A percentile compares a stretch with the other conserved stretches of the same genome.
Conservation (phyloP, 2,888 invertebrate genomes). For the Orthosia gothica region DNA sequence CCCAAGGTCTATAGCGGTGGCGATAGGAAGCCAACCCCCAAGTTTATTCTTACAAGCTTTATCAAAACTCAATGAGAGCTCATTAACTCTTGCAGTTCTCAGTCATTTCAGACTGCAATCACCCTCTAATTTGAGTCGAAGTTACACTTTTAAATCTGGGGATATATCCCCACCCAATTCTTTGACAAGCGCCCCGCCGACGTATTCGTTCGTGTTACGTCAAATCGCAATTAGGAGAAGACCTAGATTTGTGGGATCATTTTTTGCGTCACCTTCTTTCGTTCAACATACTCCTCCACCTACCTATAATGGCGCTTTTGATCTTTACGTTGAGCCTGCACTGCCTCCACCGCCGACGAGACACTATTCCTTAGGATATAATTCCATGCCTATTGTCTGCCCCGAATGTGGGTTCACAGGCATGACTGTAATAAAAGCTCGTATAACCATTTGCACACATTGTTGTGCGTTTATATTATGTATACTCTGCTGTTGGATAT, state of each 20-base stretch:
- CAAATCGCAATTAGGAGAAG: constrained; percentile 83
- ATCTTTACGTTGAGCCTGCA: constrained; percentile 84
- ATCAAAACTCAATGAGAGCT: constrained; percentile 80
- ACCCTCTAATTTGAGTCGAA: constrained; percentile 36
- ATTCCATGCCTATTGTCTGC: constrained; percentile 82
- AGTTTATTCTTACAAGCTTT: constrained; percentile 82
- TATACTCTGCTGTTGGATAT: constrained; percentile 87
- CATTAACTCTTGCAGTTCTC: constrained; percentile 71
- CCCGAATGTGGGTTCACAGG: constrained; percentile 86
- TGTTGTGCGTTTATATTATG: constrained; percentile 84
- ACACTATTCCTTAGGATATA: constrained; percentile 81
- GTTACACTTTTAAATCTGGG: constrained; percentile 59
- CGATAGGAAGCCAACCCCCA: constrained; percentile 75
- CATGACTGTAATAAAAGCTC: constrained; percentile 79
- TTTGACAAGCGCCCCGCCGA: constrained; percentile 85
- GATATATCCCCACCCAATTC: constrained; percentile 84
- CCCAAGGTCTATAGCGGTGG: constrained; percentile 69
- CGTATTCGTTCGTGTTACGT: constrained; percentile 86
- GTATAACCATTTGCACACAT: constrained; percentile 86
- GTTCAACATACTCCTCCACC: constrained; percentile 87
- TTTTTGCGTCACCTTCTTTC: constrained; percentile 87
- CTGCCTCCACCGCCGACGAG: constrained; percentile 78
- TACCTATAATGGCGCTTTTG: constrained; percentile 86
- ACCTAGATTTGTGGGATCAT: constrained; percentile 86
- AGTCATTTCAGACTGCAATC: constrained; percentile 63